A percentile compares a stretch with the other conserved stretches of the same genome.
These are phyloP conservation scores for Macaria liturata DNA, from an alignment of 2,888 invertebrate genomes.

Conservation along the genomic window DNA sequence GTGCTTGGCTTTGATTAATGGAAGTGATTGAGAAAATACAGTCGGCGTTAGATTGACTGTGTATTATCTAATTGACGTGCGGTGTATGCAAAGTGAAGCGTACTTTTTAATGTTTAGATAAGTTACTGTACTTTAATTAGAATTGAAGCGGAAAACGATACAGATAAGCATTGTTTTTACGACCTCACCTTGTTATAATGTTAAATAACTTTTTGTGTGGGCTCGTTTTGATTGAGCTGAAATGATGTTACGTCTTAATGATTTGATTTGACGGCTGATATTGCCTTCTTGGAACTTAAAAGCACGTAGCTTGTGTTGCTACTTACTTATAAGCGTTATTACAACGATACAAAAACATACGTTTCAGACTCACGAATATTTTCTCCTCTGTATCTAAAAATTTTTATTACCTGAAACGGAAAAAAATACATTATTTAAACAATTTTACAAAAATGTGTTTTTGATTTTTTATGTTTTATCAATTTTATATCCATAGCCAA, in stretches of 20 bases:
- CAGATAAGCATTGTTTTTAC: slow-evolving; percentile 40
- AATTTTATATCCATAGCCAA: too few relatives aligned
- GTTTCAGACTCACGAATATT: too few relatives aligned
- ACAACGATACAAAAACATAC: too few relatives aligned
- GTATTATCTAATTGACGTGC: slow-evolving; percentile 55
- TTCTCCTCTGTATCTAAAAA: too few relatives aligned
- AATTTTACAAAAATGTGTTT: too few relatives aligned
- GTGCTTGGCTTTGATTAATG: slow-evolving; percentile 68
- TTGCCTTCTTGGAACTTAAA: slow-evolving; percentile 7
- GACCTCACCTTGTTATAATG: slow-evolving; percentile 39
- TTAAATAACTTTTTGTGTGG: slow-evolving; percentile 37
- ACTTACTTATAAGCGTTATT: too few relatives aligned
- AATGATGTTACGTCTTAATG: slow-evolving; percentile 23
- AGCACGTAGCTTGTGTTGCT: too few relatives aligned
- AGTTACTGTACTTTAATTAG: slow-evolving; percentile 56
- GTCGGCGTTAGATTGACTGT: slow-evolving; percentile 59
- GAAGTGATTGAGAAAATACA: slow-evolving; percentile 69
- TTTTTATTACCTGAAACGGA: too few relatives aligned
- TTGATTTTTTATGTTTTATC: too few relatives aligned
- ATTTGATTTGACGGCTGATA: slow-evolving; percentile 12
- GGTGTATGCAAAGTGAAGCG: slow-evolving; percentile 49
- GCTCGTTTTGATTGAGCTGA: slow-evolving; percentile 26
- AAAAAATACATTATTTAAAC: too few relatives aligned
- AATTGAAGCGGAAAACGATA: slow-evolving; percentile 48
- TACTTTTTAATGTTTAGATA: slow-evolving; percentile 52